Evolutionary conservation across 2,888 invertebrate species (phyloP), one percentile per base, ranked within the genome.

Genomic region (Ectemnius continuus): DNA sequence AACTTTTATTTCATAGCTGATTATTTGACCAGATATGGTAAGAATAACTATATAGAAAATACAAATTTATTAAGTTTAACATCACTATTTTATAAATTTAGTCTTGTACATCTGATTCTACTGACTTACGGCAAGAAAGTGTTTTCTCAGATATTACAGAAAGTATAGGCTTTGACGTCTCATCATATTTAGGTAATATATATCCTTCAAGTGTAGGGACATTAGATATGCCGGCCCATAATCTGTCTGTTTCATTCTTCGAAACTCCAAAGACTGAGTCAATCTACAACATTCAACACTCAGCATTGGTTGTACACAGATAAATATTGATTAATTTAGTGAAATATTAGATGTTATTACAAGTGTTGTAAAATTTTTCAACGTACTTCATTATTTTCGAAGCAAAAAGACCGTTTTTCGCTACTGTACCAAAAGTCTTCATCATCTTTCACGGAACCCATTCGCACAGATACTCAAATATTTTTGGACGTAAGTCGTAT

Each of bases 341-440:
- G 92, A 87, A 47, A 80, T 80, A 56, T 23, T 28, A 28, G 2
- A 1, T 36, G 36, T 36, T 8, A 11, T 20, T n/a, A 14, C 64
- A 20, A 45, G 11, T n/a, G 20, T 20, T 28, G 60, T 60, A 61
- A 52, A 46, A 69, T 58, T 8, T 23, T 47, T 23, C 73, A 68
- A n/a, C 72, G 91, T 88, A 94, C 95, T 84, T 95, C 95, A 82
- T 95, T 95, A 75, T 95, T 96, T 81, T 96, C 96, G 87, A 97
- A 97, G 88, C 93, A 95, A 82, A 96, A 95, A 0, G 95, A 95
- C 79, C 94, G 94, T 14, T 94, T 95, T 84, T 94, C 94, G 83
- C 94, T 95, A 52, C 94, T 94, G 88, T 95, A 95, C 97, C 97
- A 97, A 91, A 95, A 96, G 83, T 94, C 95, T 73, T 95, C 95